Evolutionary conservation across 2,113 vertebrate species (phyloP).

Genomic region (Tricholaema leucomelas): DNA sequence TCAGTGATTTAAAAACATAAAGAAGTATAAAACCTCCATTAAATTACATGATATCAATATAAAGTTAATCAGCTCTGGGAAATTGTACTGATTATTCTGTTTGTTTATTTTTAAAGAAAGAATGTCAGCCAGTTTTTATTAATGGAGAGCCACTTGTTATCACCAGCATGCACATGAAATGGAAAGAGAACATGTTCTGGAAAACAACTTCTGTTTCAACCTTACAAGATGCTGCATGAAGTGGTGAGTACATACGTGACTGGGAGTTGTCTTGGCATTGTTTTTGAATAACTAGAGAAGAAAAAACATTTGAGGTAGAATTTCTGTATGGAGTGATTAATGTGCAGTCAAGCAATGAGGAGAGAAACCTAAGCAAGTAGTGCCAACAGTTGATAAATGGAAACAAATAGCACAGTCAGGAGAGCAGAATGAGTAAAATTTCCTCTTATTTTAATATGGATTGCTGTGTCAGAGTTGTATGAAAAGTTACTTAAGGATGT

Average conservation of each 20-base stretch:
- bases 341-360: neutral
- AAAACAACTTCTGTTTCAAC: conserved; percentile 14
- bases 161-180: neutral
- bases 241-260: conserved; percentile 10
- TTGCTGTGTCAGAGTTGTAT: neutral
- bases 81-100: neutral
- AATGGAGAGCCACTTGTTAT: neutral
- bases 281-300: neutral
- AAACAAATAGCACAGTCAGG: neutral
- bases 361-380: neutral
- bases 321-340: neutral
- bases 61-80: neutral
- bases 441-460: neutral
- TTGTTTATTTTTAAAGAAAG: neutral
- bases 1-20: neutral
- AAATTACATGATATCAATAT: neutral
- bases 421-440: neutral
- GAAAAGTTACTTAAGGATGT: neutral
- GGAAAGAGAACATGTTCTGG: conserved; percentile 10
- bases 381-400: neutral
- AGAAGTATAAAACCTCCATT: neutral
- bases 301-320: neutral
- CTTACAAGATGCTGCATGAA: conserved; percentile 20
- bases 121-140: neutral
- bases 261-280: neutral